Base-by-base conservation (phyloP, 2,113 vertebrate species). In the Daubentonia madagascariensis region DNA sequence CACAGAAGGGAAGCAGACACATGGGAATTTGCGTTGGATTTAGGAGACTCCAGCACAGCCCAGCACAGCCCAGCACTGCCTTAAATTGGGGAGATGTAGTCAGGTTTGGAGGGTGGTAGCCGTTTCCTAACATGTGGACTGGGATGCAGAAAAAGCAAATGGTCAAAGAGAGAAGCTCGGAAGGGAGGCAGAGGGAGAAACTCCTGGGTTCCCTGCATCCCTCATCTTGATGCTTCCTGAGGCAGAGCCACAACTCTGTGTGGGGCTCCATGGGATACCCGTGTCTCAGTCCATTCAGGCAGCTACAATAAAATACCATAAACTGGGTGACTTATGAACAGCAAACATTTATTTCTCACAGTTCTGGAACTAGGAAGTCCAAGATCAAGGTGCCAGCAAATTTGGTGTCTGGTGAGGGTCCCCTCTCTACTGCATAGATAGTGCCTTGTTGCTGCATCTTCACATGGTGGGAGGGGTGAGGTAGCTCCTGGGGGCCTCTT, bases 1-100 rank as follows among this genome's bases (percentile, higher is more conserved):
- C 52, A 11, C 10, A 13, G 61, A 73, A 65, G 10, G 40, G n/a
- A 63, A 32, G 45, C 32, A 81, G 65, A 30, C 40, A 20, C 0
- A 0, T 2, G 35, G 72, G 32, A 25, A 72, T 22, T 1, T 30
- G 54, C 37, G 16, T 9, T 50, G 22, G 14, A 54, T 0, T 54
- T 37, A 14, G 73, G 85, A 63, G 43, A 70, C 16, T n/a, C 59
- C 16, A 28, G 76, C 52, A 80, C 40, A 12, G 68, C 45, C 59
- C 16, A 28, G 76, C 52, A 80, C 40, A 12, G 68, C 45, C 57
- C 43, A 13, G 63, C 52, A 10, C 45, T 25, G 3, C 17, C 94
- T 22, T 45, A 32, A 52, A 35, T 3, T 8, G 50, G 79, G 65
- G 17, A 52, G 57, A 9, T 13, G 9, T 12, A 68, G 68, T 35